Evolutionary conservation across 2,888 invertebrate species (phyloP).

Genomic region (Drosophila pseudotakahashii): DNA sequence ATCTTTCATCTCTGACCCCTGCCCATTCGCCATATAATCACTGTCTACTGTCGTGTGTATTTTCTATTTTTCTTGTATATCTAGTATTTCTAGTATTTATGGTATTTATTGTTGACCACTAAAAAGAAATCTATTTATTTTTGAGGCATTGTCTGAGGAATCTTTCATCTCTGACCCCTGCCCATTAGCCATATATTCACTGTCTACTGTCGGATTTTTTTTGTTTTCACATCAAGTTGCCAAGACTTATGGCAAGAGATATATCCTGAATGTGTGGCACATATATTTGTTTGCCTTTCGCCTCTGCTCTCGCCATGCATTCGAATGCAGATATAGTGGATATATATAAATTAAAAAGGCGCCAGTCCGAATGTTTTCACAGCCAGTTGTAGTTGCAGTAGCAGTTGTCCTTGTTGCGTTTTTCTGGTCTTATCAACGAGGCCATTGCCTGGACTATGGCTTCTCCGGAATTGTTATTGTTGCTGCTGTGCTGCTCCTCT

Average conservation of each 20-base stretch:
- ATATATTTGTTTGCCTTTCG: slow-evolving; percentile 1
- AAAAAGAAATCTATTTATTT: background rate
- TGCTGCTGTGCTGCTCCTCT: slow-evolving; percentile 2
- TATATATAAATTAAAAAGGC: slow-evolving; percentile 41
- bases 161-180: background rate
- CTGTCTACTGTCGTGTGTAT: background rate
- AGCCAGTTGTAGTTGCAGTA: slow-evolving; percentile 28
- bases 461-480: slow-evolving; percentile 13
- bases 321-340: slow-evolving; percentile 25
- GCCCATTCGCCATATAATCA: background rate
- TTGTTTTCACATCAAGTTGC: slow-evolving; percentile 1
- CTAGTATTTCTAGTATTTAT: too few relatives aligned
- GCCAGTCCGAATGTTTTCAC: slow-evolving; percentile 48
- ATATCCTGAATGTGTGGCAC: slow-evolving; percentile 2
- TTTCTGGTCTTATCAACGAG: slow-evolving; percentile 52
- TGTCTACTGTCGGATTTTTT: background rate
- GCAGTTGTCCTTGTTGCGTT: slow-evolving; percentile 32
- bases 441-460: slow-evolving; percentile 24
- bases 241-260: slow-evolving; percentile 3
- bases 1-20: background rate
- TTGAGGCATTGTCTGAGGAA: background rate
- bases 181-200: background rate
- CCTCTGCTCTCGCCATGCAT: slow-evolving; percentile 2
- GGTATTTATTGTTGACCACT: background rate
- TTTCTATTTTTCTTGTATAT: too few relatives aligned